These are phyloP conservation scores for Alviniconcha marisindica DNA, from an alignment of 1,140 invertebrate species.

Conservation along the genomic window DNA sequence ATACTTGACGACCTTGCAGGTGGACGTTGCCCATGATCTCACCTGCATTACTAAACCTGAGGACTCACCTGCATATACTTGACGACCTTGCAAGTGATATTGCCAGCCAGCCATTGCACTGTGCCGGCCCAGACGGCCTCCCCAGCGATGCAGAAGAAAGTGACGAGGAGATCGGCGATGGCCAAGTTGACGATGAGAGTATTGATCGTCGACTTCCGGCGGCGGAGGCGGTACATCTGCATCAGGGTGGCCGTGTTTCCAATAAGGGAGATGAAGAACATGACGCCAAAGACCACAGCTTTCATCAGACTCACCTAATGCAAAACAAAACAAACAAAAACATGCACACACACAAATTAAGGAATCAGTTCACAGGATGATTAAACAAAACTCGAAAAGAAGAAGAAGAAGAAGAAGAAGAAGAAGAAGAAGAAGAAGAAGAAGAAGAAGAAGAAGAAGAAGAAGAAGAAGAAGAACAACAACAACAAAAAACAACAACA, in stretches of 20 bases:
- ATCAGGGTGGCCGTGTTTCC: constrained; percentile 86
- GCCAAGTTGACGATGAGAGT: constrained; percentile 84
- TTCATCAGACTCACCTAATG: constrained; percentile 77
- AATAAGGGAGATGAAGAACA: constrained; percentile 84
- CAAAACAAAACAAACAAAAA: neutral
- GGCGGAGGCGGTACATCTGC: constrained; percentile 81
- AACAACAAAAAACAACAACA: too few species aligned
- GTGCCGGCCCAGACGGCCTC: constrained; percentile 87
- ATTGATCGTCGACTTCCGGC: constrained; percentile 83
- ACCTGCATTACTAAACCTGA: too few species aligned
- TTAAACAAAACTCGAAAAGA: too few species aligned
- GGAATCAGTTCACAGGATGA: constrained; percentile 1
- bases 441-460: too few species aligned
- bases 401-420: too few species aligned
- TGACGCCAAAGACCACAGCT: constrained; percentile 81
- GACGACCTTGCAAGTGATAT: constrained; percentile 86
- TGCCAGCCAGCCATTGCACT: constrained; percentile 87
- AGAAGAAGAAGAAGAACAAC: too few species aligned
- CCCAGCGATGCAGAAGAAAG: constrained; percentile 86
- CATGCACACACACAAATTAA: neutral
- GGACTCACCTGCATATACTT: constrained; percentile 85
- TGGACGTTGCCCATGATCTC: constrained; percentile 86
- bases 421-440: too few species aligned
- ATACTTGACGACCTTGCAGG: constrained; percentile 89
- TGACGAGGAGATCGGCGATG: constrained; percentile 85